A percentile compares a stretch with the other conserved stretches of the same genome.
phyloP scores from a whole-genome alignment of 2,113 vertebrate genomes.

The Neodon shergylaensis region DNA sequence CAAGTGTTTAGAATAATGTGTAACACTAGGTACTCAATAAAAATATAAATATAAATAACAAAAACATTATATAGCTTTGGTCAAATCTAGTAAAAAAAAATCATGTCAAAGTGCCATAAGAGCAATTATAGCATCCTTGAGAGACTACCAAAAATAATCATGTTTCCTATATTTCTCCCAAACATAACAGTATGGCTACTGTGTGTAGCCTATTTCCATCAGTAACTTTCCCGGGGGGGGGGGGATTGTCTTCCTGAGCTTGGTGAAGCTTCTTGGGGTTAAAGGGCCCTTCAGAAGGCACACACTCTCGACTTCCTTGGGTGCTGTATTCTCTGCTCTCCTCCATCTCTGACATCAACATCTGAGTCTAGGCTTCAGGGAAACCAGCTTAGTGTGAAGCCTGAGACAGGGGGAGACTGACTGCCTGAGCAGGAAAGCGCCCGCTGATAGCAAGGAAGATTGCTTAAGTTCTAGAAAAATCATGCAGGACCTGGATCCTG shows the following conservation, averaged over 20 bases:
- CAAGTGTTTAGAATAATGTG: background rate
- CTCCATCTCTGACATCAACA: background rate
- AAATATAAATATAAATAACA: background rate
- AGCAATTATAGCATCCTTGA: constrained; percentile 10
- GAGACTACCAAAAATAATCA: background rate
- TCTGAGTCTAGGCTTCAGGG: background rate
- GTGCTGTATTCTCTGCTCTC: background rate
- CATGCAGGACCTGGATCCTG: background rate
- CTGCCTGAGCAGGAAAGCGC: background rate
- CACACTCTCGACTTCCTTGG: background rate
- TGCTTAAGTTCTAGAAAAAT: background rate
- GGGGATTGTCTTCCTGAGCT: background rate
- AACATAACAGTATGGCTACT: background rate
- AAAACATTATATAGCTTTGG: constrained; percentile 2
- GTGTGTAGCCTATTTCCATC: background rate
- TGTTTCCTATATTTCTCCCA: background rate
- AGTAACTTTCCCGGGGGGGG: background rate
- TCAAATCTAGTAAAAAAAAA: background rate
- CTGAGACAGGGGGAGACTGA: background rate
- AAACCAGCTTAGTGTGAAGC: background rate
- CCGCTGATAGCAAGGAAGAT: background rate
- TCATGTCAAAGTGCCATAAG: background rate
- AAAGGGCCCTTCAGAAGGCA: background rate
- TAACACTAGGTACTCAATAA: background rate
- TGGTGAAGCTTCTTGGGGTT: background rate